Base-by-base conservation (phyloP, 1,140 invertebrate species). In the Drosophila truncata region DNA sequence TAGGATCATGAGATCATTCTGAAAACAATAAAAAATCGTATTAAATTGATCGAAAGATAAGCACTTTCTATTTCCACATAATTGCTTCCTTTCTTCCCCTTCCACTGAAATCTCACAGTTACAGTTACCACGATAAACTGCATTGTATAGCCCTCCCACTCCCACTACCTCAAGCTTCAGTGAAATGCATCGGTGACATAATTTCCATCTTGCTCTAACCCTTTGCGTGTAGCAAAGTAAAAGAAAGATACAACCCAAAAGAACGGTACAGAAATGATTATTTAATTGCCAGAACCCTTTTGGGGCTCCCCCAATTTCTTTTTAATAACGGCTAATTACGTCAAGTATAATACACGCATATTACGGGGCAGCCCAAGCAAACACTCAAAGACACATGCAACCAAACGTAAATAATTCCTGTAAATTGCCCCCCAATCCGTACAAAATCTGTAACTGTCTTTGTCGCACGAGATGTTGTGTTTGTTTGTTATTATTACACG, bases 321-420 rank as follows among this genome's bases (percentile, higher is more conserved):
- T 90, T 90, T 88, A 88, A 88, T 88, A 84, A 78, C 50, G 80
- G 64, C 80, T 90, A 78, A 88, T 88, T 88, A 88, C 80, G 78
- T 90, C 84, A 84, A 88, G 84, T 77, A 84, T 80, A 80, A 84
- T 83, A 57, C 60, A 84, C 85, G 80, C 67, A 85, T 80, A 71
- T 84, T 80, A 80, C 69, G 63, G 60, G 72, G 27, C 72, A 73
- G 74, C 75, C 65, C 52, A 58, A 50, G 54, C 49, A 79, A 60
- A 76, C 63, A 76, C 58, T 2, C 25, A 25, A 52, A 79, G 58
- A 55, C 60, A 69, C 69, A 85, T 69, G 46, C 57, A 54, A 31
- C 54, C 39, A 18, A 47, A 42, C 18, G 6, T 61, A 57, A 41
- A 39, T 72, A 52, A 52, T 75, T 20, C 59, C 55, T 52, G 49